phyloP scores from a whole-genome alignment of 2,888 invertebrate species.

The Zygogramma bicolorata region DNA sequence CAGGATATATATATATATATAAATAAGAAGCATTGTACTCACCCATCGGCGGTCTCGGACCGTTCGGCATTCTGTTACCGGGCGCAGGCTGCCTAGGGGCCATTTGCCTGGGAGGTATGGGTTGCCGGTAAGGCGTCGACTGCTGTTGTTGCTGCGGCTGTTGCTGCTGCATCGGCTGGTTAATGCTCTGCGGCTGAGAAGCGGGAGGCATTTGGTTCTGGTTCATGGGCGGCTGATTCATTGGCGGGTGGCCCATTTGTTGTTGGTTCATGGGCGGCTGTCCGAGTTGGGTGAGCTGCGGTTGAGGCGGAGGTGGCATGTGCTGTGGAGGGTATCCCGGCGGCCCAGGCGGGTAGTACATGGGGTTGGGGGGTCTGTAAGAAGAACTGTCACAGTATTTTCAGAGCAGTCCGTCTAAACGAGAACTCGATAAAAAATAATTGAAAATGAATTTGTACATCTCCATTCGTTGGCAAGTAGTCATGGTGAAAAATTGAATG shows the following conservation, averaged over 20 bases:
- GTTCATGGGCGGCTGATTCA: slow-evolving; percentile 47
- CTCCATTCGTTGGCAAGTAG: neutral
- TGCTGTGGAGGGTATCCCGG: slow-evolving; percentile 67
- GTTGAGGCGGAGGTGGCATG: slow-evolving; percentile 58
- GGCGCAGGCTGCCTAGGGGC: slow-evolving; percentile 55
- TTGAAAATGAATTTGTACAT: neutral
- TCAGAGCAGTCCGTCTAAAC: slow-evolving; percentile 6
- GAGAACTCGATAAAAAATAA: neutral
- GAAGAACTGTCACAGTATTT: slow-evolving; percentile 49
- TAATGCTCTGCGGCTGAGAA: slow-evolving; percentile 48
- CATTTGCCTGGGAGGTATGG: slow-evolving; percentile 42
- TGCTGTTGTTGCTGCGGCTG: slow-evolving; percentile 17
- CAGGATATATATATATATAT: too few relatives aligned
- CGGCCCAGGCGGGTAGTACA: slow-evolving; percentile 62
- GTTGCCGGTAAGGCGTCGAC: slow-evolving; percentile 35
- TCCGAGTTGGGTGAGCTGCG: slow-evolving; percentile 61
- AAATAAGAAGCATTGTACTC: slow-evolving; percentile 20
- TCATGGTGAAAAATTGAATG: neutral
- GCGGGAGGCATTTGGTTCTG: slow-evolving; percentile 43
- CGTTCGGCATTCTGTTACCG: slow-evolving; percentile 54
- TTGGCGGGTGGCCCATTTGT: slow-evolving; percentile 53
- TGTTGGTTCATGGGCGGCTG: slow-evolving; percentile 63
- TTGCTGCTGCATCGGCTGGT: slow-evolving; percentile 51
- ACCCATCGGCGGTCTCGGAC: slow-evolving; percentile 57
- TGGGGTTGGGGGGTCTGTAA: slow-evolving; percentile 59